phyloP scores from a whole-genome alignment of 2,113 vertebrate species.

The Oreamnos americanus region DNA sequence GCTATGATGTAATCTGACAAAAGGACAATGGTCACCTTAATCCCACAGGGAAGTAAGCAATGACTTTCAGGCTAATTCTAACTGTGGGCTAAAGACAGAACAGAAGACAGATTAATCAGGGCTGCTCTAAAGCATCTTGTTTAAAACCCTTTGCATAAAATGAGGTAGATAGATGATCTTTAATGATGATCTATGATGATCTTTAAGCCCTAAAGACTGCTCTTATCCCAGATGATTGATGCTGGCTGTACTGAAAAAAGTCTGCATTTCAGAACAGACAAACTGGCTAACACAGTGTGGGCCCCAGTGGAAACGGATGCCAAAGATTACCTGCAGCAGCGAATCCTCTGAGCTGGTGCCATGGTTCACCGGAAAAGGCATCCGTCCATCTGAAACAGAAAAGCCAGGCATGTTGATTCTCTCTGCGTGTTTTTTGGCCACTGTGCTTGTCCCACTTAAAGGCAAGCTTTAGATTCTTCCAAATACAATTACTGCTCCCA shows the following conservation, averaged over 20 bases:
- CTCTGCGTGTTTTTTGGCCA: neutral
- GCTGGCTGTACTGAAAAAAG: neutral
- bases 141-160: neutral
- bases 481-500: neutral
- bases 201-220: neutral
- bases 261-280: neutral
- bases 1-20: neutral
- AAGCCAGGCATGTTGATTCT: neutral
- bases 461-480: neutral
- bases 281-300: neutral
- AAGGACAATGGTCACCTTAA: neutral
- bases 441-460: neutral
- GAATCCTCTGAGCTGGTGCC: constrained; percentile 86
- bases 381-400: constrained; percentile 88
- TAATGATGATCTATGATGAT: neutral
- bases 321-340: constrained; percentile 85
- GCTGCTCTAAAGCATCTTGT: neutral
- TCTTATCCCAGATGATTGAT: neutral
- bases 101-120: neutral
- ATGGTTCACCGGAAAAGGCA: constrained; percentile 91
- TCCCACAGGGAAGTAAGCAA: neutral
- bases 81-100: neutral
- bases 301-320: fast-evolving
- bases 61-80: neutral
- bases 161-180: neutral